These are phyloP conservation scores for Protophormia terraenovae DNA, from an alignment of 2,888 invertebrate species.

Conservation along the genomic window DNA sequence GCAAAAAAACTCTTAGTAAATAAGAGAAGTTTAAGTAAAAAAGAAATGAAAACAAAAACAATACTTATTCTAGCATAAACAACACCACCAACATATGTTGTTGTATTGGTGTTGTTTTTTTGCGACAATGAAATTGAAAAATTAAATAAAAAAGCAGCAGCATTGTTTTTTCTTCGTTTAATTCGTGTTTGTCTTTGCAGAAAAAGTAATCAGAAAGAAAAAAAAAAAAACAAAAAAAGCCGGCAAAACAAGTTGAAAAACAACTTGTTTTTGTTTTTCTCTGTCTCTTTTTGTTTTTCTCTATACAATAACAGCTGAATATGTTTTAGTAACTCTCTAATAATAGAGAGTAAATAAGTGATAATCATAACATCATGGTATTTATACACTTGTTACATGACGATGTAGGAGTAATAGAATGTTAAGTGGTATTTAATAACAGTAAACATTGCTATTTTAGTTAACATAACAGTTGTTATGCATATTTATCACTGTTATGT, in stretches of 20 bases:
- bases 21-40: too few relatives aligned
- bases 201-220: background rate
- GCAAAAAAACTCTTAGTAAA: background rate
- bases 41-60: background rate
- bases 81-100: background rate
- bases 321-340: background rate
- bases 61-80: background rate
- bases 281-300: background rate
- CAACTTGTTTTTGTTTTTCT: slow-evolving; percentile 8
- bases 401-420: too few relatives aligned
- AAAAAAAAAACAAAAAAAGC: slow-evolving; percentile 42
- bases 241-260: slow-evolving; percentile 63
- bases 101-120: background rate
- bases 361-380: too few relatives aligned
- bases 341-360: too few relatives aligned
- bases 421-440: too few relatives aligned
- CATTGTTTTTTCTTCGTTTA: too few relatives aligned
- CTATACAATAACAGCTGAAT: slow-evolving; percentile 14
- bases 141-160: background rate
- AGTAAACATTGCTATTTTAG: too few relatives aligned
- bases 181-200: background rate
- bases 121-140: background rate
- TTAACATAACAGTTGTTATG: too few relatives aligned
- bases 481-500: too few relatives aligned
- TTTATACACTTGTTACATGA: background rate